phyloP scores from a whole-genome alignment of 2,888 invertebrate species.

The Heterodera filipjevi region DNA sequence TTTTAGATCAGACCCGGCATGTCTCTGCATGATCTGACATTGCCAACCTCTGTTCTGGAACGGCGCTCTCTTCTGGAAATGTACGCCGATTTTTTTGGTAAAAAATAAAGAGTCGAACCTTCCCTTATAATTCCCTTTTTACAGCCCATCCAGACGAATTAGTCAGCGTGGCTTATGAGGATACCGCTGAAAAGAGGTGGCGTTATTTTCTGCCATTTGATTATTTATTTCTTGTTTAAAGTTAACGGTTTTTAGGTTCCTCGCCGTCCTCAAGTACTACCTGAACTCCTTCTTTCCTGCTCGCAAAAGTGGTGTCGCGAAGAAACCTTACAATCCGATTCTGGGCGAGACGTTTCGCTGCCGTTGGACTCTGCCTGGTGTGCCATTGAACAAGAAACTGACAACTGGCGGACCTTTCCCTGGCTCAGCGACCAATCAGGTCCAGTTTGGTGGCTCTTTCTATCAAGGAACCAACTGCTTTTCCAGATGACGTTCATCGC shows the following conservation, averaged over 20 bases:
- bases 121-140: slow-evolving; percentile 19
- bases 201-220: no score
- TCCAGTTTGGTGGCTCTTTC: background rate
- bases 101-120: background rate
- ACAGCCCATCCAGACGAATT: slow-evolving; percentile 94
- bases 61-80: slow-evolving; percentile 94
- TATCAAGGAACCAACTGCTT: background rate
- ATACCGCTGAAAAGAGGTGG: slow-evolving; percentile 56
- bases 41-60: slow-evolving; percentile 97
- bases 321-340: slow-evolving; percentile 98
- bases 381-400: slow-evolving; percentile 42
- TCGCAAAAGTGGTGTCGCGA: slow-evolving; percentile 91
- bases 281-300: slow-evolving; percentile 97
- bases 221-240: background rate
- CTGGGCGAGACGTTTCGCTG: slow-evolving; percentile 88
- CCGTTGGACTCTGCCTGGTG: slow-evolving; percentile 54
- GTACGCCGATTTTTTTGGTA: slow-evolving; percentile 94
- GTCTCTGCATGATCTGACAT: slow-evolving; percentile 97
- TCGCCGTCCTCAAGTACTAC: slow-evolving; percentile 79
- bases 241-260: slow-evolving; percentile 72
- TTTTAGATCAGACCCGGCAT: slow-evolving; percentile 88
- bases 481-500: slow-evolving; percentile 82
- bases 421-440: slow-evolving; percentile 83
- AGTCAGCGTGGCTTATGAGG: slow-evolving; percentile 73
- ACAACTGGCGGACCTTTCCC: slow-evolving; percentile 75